Conservation (phyloP, 2,888 invertebrate genomes). For the Ectemnius continuus region DNA sequence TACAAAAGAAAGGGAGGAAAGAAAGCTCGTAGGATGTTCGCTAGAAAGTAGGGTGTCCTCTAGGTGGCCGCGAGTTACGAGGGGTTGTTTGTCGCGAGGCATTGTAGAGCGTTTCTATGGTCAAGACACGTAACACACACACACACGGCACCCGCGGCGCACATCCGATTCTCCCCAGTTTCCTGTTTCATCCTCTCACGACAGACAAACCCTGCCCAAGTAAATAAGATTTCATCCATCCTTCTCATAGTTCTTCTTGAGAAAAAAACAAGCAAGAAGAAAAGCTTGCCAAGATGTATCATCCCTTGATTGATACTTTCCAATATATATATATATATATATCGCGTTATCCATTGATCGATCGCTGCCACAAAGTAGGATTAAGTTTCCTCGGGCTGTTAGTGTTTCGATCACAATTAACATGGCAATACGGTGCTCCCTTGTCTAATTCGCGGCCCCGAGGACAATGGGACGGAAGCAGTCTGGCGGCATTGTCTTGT, state of each 20-base stretch:
- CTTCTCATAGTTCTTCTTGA: constrained; percentile 3
- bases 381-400: too few species aligned
- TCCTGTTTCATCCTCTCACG: constrained; percentile 20
- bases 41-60: constrained; percentile 43
- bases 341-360: too few species aligned
- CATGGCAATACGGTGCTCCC: constrained; percentile 29
- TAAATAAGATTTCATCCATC: constrained; percentile 39
- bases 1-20: background rate
- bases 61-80: constrained; percentile 64
- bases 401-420: constrained; percentile 43
- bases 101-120: constrained; percentile 58
- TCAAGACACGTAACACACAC: constrained; percentile 62
- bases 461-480: constrained; percentile 30
- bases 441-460: constrained; percentile 37
- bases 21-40: constrained; percentile 9
- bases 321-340: too few species aligned
- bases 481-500: constrained; percentile 44
- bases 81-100: constrained; percentile 57
- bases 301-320: too few species aligned
- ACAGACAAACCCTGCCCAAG: constrained; percentile 23
- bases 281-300: too few species aligned
- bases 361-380: too few species aligned
- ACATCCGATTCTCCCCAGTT: constrained; percentile 27
- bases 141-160: constrained; percentile 38
- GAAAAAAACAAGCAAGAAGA: background rate